A percentile compares a stretch with the other conserved stretches of the same genome.
These are phyloP conservation scores for Formicarius rufipectus DNA, from an alignment of 2,113 vertebrate genomes.

Conservation along the genomic window DNA sequence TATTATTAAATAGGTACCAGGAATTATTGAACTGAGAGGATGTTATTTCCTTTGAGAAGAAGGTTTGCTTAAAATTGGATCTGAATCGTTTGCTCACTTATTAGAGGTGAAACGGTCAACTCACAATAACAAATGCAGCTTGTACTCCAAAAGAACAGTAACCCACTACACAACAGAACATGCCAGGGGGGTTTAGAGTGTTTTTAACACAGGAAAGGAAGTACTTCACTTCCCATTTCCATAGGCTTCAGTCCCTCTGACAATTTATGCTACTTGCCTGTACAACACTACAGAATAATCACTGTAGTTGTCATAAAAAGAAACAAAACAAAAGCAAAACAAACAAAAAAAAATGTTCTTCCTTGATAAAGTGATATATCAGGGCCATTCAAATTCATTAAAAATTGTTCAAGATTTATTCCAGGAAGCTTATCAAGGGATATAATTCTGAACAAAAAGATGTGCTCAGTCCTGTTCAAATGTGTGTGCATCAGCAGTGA, in stretches of 20 bases:
- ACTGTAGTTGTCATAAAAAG: not conserved
- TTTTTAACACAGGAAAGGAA: not conserved
- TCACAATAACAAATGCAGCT: not conserved
- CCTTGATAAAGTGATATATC: not conserved
- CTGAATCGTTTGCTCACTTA: not conserved
- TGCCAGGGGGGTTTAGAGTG: not conserved
- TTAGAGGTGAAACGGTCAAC: not conserved
- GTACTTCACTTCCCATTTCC: not conserved
- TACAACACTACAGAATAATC: not conserved
- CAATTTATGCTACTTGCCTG: not conserved
- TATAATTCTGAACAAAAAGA: not conserved
- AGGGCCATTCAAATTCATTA: accelerated
- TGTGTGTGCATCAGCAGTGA: not conserved
- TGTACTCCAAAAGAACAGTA: not conserved
- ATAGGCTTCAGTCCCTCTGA: not conserved
- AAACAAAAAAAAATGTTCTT: too few relatives aligned
- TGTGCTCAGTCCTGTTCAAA: not conserved
- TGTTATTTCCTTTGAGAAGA: not conserved
- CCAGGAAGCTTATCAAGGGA: not conserved
- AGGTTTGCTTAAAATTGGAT: not conserved
- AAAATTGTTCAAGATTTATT: not conserved
- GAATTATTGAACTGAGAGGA: not conserved
- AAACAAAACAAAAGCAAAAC: too few relatives aligned
- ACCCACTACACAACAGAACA: not conserved
- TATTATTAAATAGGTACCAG: not conserved